Percentiles rank a stretch among this genome's conserved stretches.
Evolutionary conservation across 2,113 vertebrate genomes (phyloP).

Genomic region (Calyptomena viridis): DNA sequence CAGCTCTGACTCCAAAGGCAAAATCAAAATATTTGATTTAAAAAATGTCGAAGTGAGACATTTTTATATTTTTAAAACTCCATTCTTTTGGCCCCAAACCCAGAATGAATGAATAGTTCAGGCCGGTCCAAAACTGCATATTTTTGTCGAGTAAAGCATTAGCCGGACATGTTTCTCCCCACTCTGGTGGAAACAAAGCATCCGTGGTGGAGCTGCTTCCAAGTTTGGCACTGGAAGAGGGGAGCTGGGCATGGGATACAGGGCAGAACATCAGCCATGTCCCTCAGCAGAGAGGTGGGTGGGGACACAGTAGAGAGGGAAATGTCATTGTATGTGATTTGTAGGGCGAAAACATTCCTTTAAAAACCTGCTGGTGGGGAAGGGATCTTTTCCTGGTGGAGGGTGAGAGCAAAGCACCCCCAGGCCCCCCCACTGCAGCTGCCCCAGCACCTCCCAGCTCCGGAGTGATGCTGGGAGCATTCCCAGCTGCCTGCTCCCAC

Average conservation of each 20-base stretch:
- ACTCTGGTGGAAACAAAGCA: background rate
- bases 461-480: background rate
- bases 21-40: conserved; percentile 30
- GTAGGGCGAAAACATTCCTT: background rate
- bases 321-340: background rate
- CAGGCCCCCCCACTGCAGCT: accelerated
- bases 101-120: conserved; percentile 33
- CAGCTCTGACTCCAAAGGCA: background rate
- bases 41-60: background rate
- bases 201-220: accelerated
- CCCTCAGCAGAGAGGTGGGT: background rate
- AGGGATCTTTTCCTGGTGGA: accelerated
- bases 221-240: background rate
- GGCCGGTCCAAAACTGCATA: background rate
- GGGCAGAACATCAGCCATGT: accelerated
- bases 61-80: conserved; percentile 27
- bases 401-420: background rate
- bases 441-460: background rate
- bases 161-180: background rate
- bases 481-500: background rate
- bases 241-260: background rate
- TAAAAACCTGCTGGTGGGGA: background rate
- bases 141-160: background rate
- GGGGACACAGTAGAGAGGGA: background rate
- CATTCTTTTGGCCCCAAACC: background rate